phyloP scores from a whole-genome alignment of 2,113 vertebrate genomes.

The Xiphias gladius region DNA sequence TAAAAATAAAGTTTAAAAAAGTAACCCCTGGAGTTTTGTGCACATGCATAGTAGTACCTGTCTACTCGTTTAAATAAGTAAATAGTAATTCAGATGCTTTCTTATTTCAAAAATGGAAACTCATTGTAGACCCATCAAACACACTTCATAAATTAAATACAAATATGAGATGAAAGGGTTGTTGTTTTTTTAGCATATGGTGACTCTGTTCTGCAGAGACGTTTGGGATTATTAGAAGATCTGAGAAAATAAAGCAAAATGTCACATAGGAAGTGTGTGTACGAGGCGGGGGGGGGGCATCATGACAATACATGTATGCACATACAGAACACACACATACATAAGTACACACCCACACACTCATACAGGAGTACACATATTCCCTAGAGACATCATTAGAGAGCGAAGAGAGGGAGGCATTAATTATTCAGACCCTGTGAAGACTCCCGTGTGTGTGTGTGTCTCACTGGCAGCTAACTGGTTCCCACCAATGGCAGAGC shows the following conservation, averaged over 20 bases:
- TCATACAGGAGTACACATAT: background rate
- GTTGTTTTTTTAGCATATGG: no score
- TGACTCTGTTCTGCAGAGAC: no score
- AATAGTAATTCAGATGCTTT: no score
- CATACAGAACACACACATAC: background rate
- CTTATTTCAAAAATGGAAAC: no score
- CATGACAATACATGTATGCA: slow-evolving; percentile 7
- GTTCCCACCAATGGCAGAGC: background rate
- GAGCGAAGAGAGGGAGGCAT: slow-evolving; percentile 27
- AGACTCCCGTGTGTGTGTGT: slow-evolving; percentile 9
- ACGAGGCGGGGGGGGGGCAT: background rate
- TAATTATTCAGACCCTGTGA: slow-evolving; percentile 50
- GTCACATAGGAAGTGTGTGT: slow-evolving; percentile 29
- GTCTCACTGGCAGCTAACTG: background rate
- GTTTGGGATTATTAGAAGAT: background rate
- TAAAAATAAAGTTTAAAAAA: no score
- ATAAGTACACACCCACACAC: no score
- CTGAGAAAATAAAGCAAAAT: background rate
- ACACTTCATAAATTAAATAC: no score
- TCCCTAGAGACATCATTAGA: slow-evolving; percentile 45
- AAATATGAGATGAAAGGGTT: no score
- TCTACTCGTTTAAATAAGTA: no score
- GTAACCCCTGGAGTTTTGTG: no score
- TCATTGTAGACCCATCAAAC: no score
- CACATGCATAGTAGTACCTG: no score